These are phyloP conservation scores for Australoheros scitulus DNA, from an alignment of 2,113 vertebrate species.

Conservation along the genomic window DNA sequence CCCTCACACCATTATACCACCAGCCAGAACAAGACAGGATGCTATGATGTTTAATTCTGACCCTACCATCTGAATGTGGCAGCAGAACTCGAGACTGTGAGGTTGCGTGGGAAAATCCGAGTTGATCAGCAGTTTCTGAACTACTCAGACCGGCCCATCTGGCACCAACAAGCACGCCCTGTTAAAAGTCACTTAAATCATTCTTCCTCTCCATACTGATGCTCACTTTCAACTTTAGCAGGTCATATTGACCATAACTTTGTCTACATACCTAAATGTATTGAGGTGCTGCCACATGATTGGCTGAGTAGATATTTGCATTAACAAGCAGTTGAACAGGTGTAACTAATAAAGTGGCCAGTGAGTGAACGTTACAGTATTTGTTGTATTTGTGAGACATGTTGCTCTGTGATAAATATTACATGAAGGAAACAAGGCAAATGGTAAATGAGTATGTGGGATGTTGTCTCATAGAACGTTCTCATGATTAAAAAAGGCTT, in stretches of 20 bases:
- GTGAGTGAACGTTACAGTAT: rapidly evolving
- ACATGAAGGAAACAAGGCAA: not conserved
- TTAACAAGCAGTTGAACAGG: not conserved
- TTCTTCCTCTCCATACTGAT: not conserved
- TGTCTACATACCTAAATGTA: not conserved
- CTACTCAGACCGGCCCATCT: not conserved
- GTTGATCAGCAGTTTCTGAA: not conserved
- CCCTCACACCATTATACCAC: not conserved
- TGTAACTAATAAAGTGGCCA: not conserved
- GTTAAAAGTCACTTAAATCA: not conserved
- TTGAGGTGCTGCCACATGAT: not conserved
- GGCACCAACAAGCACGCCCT: not conserved
- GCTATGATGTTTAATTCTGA: not conserved
- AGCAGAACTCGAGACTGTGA: not conserved
- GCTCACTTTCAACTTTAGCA: not conserved
- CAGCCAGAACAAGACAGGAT: not conserved
- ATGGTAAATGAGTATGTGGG: too few relatives aligned
- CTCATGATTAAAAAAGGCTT: too few relatives aligned
- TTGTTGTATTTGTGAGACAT: not conserved
- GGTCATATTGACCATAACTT: not conserved
- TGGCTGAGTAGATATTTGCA: not conserved
- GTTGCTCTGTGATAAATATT: not conserved
- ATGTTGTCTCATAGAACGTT: too few relatives aligned
- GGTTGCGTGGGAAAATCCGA: not conserved
- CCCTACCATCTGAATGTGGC: not conserved